Percentiles rank a stretch among this genome's conserved stretches.
Conservation (phyloP, 2,888 invertebrate genomes). For the Osedax fenrisi region DNA sequence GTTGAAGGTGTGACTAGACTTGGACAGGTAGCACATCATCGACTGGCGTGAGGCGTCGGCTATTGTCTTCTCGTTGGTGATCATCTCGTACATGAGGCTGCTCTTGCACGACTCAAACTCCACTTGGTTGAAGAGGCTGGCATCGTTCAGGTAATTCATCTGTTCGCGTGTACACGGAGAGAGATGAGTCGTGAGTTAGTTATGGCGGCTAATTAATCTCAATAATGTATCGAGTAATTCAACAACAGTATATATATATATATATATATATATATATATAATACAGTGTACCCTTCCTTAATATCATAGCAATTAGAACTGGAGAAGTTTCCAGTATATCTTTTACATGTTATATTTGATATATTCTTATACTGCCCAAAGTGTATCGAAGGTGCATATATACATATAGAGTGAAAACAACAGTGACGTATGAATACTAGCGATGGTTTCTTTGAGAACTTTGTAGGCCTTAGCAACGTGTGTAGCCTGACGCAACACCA, state of each 20-base stretch:
- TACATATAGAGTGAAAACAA: too few relatives aligned
- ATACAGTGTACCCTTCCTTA: too few relatives aligned
- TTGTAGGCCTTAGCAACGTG: constrained; percentile 68
- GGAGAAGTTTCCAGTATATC: too few relatives aligned
- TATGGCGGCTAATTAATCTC: too few relatives aligned
- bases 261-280: too few relatives aligned
- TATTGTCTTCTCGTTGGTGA: constrained; percentile 68
- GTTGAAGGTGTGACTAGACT: constrained; percentile 60
- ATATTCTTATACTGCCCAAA: too few relatives aligned
- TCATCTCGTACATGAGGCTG: constrained; percentile 73
- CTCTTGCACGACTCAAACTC: constrained; percentile 72
- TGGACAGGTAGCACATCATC: constrained; percentile 62
- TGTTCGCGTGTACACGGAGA: constrained; percentile 41
- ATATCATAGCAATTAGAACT: too few relatives aligned
- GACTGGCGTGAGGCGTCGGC: constrained; percentile 64
- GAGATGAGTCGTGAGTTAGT: background rate
- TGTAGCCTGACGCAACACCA: constrained; percentile 65
- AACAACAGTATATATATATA: too few relatives aligned
- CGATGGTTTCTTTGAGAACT: constrained; percentile 64
- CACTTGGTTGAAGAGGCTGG: constrained; percentile 60
- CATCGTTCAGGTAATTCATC: constrained; percentile 58
- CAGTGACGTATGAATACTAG: constrained; percentile 46
- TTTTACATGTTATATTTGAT: too few relatives aligned
- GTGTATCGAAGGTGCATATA: too few relatives aligned
- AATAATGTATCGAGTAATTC: too few relatives aligned